Percentiles rank a stretch among this genome's conserved stretches.
Conservation (phyloP, 2,797 vertebrate species). For the Sebastes cheni region DNA sequence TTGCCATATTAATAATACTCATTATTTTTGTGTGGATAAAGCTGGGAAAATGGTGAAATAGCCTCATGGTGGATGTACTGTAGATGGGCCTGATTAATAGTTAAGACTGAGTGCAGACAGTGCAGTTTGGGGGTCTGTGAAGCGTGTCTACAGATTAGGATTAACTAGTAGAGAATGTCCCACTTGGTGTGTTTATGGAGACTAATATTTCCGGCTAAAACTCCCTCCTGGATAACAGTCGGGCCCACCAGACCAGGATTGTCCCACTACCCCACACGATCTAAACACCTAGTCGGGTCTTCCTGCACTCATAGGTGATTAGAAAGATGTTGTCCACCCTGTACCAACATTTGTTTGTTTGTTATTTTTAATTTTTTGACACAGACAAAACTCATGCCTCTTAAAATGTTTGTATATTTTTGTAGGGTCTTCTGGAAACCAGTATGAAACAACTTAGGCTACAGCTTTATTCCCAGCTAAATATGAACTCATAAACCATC, state of each 20-base stretch:
- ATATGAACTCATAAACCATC: not conserved
- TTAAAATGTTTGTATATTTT: not conserved
- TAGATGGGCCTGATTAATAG: conserved; percentile 55
- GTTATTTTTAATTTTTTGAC: not conserved
- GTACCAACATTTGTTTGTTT: not conserved
- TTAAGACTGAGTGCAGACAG: conserved; percentile 58
- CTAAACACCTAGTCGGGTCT: not conserved
- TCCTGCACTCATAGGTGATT: not conserved
- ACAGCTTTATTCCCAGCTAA: not conserved
- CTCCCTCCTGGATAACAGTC: conserved; percentile 18
- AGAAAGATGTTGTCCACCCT: not conserved
- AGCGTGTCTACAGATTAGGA: conserved; percentile 74
- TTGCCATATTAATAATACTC: not conserved
- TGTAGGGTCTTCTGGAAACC: not conserved
- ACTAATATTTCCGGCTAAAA: conserved; percentile 42
- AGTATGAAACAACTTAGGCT: not conserved
- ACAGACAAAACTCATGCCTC: not conserved
- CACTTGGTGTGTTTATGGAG: conserved; percentile 22
- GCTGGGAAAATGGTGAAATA: not conserved
- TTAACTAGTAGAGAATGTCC: conserved; percentile 53
- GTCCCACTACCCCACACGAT: not conserved
- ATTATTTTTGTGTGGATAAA: not conserved
- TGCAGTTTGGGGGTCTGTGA: conserved; percentile 57
- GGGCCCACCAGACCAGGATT: conserved; percentile 10
- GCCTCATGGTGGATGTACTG: conserved; percentile 26